Conservation (phyloP, 64 coral and sea anemone genomes). For the Stichodactyla helianthus region DNA sequence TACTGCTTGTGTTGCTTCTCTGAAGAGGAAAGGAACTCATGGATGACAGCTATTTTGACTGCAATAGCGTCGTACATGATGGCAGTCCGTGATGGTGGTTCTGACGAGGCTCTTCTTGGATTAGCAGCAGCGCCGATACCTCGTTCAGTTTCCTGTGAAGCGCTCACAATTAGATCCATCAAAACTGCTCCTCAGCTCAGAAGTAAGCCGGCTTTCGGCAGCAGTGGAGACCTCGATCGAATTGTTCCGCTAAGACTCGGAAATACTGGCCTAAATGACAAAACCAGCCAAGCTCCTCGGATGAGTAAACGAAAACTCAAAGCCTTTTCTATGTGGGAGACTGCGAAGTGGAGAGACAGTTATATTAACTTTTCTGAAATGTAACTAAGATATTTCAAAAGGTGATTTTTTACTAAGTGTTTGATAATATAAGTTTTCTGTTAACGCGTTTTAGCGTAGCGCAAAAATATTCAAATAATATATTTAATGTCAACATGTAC, state of each 20-base stretch:
- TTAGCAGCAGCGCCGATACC: constrained; percentile 35
- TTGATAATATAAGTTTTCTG: not conserved
- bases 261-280: constrained; percentile 14
- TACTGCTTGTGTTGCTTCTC: constrained; percentile 92
- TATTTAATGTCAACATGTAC: constrained; percentile 7
- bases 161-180: constrained; percentile 25
- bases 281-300: constrained; percentile 27
- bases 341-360: constrained; percentile 73
- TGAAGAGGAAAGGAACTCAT: constrained; percentile 88
- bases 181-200: constrained; percentile 17
- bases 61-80: constrained; percentile 80
- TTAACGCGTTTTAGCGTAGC: not conserved
- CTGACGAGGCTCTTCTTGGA: constrained; percentile 23
- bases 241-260: constrained; percentile 23
- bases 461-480: not conserved
- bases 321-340: constrained; percentile 78
- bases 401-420: not conserved
- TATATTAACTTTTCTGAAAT: constrained; percentile 84
- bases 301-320: constrained; percentile 82
- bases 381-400: not conserved
- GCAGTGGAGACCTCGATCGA: constrained; percentile 66
- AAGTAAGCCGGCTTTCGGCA: constrained; percentile 54
- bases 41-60: constrained; percentile 88
- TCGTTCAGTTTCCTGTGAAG: constrained; percentile 66
- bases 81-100: constrained; percentile 51